These are phyloP conservation scores for Uloborus diversus DNA, from an alignment of 1,140 invertebrate species.

Conservation along the genomic window DNA sequence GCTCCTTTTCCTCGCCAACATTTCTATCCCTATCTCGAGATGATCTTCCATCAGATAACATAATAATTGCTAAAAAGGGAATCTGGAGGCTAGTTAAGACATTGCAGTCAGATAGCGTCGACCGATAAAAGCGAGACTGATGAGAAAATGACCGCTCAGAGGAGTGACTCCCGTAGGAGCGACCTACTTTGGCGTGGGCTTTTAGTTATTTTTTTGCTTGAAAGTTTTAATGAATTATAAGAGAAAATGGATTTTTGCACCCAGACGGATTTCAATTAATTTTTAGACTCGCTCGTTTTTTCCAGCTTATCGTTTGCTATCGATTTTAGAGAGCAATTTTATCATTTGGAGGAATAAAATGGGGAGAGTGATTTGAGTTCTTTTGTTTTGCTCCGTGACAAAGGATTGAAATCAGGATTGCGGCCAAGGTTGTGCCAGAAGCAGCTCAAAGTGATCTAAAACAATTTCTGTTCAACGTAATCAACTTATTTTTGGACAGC, in stretches of 20 bases:
- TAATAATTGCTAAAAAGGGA: slow-evolving; percentile 39
- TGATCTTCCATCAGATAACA: slow-evolving; percentile 29
- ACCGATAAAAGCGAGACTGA: slow-evolving; percentile 11
- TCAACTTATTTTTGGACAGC: no score
- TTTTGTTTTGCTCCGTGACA: no score
- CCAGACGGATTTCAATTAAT: slow-evolving; percentile 22
- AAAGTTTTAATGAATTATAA: slow-evolving; percentile 13
- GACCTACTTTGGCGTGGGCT: not conserved
- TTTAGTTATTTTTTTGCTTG: slow-evolving; percentile 4
- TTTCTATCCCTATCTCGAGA: not conserved
- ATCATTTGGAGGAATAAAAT: no score
- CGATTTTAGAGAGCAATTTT: no score
- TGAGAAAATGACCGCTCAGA: slow-evolving; percentile 11
- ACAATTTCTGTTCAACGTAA: no score
- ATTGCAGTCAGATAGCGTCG: not conserved
- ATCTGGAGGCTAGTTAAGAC: slow-evolving; percentile 37
- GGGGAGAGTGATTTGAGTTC: no score
- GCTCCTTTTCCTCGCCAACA: no score
- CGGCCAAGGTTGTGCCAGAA: no score
- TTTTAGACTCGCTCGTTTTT: not conserved
- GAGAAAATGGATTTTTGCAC: slow-evolving; percentile 5
- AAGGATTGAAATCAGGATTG: no score
- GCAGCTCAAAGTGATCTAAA: no score
- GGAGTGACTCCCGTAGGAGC: not conserved
- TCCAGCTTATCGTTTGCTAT: no score